A percentile compares a stretch with the other conserved stretches of the same genome.
Conservation (phyloP, 2,113 vertebrate genomes). For the Thryonomys swinderianus region DNA sequence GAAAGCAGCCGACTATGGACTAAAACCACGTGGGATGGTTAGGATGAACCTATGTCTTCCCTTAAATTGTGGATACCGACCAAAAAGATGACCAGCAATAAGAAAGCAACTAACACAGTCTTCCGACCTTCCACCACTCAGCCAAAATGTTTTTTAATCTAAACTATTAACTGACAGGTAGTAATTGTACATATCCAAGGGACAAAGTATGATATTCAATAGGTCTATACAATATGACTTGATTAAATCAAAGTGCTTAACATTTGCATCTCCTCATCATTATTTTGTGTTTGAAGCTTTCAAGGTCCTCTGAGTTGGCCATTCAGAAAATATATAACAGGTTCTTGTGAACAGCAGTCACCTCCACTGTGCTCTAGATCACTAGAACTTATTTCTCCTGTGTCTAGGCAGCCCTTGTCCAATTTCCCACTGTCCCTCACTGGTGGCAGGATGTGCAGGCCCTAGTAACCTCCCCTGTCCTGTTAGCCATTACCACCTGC, state of each 20-base stretch:
- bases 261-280: neutral
- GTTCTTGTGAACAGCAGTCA: neutral
- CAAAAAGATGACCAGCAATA: neutral
- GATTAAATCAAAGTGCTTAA: neutral
- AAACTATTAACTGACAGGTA: neutral
- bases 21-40: no score
- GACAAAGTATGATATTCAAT: neutral
- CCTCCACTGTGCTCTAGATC: neutral
- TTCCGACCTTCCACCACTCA: conserved; percentile 85
- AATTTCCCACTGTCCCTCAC: rapidly evolving
- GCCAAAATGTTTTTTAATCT: neutral
- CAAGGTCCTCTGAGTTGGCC: neutral
- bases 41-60: neutral
- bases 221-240: neutral
- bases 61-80: neutral
- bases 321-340: neutral
- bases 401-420: no score
- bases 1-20: neutral
- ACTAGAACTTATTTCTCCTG: neutral
- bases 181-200: neutral
- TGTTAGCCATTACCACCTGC: conserved; percentile 78
- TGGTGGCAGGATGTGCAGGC: no score
- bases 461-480: conserved; percentile 84
- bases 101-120: neutral
- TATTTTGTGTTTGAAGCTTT: neutral